Percentiles rank a stretch among this genome's conserved stretches.
These are phyloP conservation scores for Dione juno DNA, from an alignment of 2,888 invertebrate genomes.

Conservation along the genomic window DNA sequence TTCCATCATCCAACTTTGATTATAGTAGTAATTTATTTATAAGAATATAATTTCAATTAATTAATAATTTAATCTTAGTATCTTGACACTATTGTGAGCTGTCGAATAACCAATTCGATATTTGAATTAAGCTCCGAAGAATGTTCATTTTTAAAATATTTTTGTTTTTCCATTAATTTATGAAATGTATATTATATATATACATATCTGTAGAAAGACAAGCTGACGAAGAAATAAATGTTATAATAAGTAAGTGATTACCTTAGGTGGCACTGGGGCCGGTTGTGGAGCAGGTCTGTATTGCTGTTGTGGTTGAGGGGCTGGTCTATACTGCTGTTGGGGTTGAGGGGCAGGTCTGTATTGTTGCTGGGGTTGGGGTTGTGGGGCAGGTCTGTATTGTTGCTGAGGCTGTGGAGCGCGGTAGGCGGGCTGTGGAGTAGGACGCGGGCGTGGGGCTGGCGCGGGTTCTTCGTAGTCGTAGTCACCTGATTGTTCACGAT, in stretches of 20 bases:
- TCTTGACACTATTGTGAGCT: too few relatives aligned
- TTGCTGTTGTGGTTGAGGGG: conserved; percentile 45
- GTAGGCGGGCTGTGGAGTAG: conserved; percentile 49
- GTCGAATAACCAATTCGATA: too few relatives aligned
- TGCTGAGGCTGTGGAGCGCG: conserved; percentile 51
- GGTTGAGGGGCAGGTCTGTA: conserved; percentile 51
- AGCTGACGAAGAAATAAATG: too few relatives aligned
- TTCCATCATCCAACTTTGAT: too few relatives aligned
- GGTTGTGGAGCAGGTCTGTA: conserved; percentile 55
- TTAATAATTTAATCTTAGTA: too few relatives aligned
- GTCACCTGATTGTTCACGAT: conserved; percentile 61
- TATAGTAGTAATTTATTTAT: too few relatives aligned
- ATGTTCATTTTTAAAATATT: too few relatives aligned
- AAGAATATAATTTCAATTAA: too few relatives aligned
- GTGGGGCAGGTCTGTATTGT: conserved; percentile 46
- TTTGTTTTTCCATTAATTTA: too few relatives aligned
- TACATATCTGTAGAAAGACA: too few relatives aligned
- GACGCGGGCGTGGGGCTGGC: conserved; percentile 57
- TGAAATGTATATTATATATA: too few relatives aligned
- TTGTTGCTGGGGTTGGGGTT: conserved; percentile 48
- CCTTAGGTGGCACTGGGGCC: conserved; percentile 70
- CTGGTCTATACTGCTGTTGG: conserved; percentile 48
- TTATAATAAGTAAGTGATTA: conserved; percentile 44
- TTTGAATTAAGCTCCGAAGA: too few relatives aligned
- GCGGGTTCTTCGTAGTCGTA: conserved; percentile 72